These are phyloP conservation scores for Lycophotia porphyrea DNA, from an alignment of 2,888 invertebrate genomes.

Conservation along the genomic window DNA sequence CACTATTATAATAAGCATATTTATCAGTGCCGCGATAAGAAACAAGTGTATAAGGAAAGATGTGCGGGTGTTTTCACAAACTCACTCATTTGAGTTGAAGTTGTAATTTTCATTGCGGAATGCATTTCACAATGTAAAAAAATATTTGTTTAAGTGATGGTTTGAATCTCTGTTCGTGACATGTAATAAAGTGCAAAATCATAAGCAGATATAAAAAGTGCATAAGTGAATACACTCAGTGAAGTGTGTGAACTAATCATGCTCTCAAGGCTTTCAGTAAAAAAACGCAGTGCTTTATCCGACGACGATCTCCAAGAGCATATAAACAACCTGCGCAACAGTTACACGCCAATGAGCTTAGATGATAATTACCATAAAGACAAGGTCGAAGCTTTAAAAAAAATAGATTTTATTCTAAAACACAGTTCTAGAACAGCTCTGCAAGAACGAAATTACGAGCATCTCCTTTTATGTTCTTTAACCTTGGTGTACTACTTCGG, in stretches of 20 bases:
- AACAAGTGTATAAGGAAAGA: too few species aligned
- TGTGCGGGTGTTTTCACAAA: background rate
- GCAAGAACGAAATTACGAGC: conserved; percentile 74
- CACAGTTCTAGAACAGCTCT: conserved; percentile 63
- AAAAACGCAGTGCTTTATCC: conserved; percentile 23
- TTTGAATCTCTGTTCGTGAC: background rate
- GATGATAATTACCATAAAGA: conserved; percentile 66
- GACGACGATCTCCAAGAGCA: conserved; percentile 67
- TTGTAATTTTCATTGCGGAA: background rate
- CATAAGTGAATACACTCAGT: background rate
- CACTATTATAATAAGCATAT: background rate
- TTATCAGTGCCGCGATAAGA: background rate
- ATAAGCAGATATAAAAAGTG: conserved; percentile 1
- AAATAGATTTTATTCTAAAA: conserved; percentile 71
- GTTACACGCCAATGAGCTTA: conserved; percentile 75
- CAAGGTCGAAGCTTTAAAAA: conserved; percentile 74
- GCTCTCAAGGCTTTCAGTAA: conserved; percentile 20
- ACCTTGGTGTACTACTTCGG: conserved; percentile 80
- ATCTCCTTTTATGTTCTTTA: conserved; percentile 75
- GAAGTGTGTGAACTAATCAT: conserved; percentile 9
- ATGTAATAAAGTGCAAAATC: background rate
- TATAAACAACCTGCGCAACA: conserved; percentile 68
- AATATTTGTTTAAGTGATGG: background rate
- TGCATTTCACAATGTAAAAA: background rate
- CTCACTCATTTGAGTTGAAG: background rate